Conservation (phyloP, 2,888 invertebrate genomes). For the Yponomeuta cagnagella region DNA sequence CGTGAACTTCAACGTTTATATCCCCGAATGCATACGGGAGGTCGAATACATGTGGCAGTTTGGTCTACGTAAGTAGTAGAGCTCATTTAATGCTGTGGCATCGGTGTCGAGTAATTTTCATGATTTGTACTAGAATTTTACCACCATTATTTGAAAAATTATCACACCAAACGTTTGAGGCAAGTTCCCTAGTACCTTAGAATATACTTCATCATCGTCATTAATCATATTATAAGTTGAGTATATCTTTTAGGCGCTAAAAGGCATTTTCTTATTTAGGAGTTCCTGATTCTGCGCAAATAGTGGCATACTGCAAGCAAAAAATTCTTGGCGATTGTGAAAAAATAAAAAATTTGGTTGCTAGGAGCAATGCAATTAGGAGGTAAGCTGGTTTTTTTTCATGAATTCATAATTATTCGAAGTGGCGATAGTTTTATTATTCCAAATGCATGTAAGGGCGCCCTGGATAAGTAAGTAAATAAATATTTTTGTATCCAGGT, state of each 20-base stretch:
- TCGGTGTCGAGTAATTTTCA: too few relatives aligned
- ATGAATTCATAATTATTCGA: neutral
- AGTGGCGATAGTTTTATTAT: too few relatives aligned
- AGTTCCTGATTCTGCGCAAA: slow-evolving; percentile 85
- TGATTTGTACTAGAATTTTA: too few relatives aligned
- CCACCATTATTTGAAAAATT: too few relatives aligned
- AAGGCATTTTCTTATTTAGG: neutral
- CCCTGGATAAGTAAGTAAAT: neutral
- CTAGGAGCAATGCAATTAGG: slow-evolving; percentile 77
- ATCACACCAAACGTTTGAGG: too few relatives aligned
- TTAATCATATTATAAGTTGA: too few relatives aligned
- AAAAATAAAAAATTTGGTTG: slow-evolving; percentile 76
- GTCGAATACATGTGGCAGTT: slow-evolving; percentile 88
- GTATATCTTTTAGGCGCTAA: neutral
- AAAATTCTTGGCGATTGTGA: slow-evolving; percentile 79
- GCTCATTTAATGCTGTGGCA: too few relatives aligned
- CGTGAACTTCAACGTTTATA: slow-evolving; percentile 84
- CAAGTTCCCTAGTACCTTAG: too few relatives aligned
- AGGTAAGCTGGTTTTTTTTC: slow-evolving; percentile 31
- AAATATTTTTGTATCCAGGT: neutral
- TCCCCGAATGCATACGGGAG: slow-evolving; percentile 84
- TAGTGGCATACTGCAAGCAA: slow-evolving; percentile 83
- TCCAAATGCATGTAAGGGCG: too few relatives aligned
- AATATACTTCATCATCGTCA: too few relatives aligned
- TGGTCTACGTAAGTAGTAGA: slow-evolving; percentile 59